These are phyloP conservation scores for Bothrops jararaca DNA, from an alignment of 2,113 vertebrate genomes.

Conservation along the genomic window DNA sequence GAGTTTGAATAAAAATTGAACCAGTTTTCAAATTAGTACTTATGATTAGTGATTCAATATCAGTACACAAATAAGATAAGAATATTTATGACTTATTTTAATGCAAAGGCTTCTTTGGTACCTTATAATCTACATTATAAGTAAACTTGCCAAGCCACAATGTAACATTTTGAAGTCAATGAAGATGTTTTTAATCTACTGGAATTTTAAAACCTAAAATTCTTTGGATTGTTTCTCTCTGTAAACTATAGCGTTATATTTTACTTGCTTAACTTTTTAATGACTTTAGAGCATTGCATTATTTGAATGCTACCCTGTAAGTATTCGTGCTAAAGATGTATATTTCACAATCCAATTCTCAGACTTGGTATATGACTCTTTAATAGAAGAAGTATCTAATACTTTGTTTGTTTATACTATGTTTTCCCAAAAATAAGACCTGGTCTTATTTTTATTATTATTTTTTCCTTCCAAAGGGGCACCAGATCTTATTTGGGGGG, in stretches of 20 bases:
- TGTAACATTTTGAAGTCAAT: background rate
- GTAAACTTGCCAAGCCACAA: background rate
- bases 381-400: background rate
- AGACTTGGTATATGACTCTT: background rate
- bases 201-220: background rate
- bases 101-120: background rate
- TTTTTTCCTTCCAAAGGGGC: too few species aligned
- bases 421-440: too few species aligned
- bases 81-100: background rate
- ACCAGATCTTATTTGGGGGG: too few species aligned
- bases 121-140: background rate
- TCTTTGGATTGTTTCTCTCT: background rate
- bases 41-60: background rate
- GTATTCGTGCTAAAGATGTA: background rate
- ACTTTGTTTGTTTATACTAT: background rate
- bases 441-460: too few species aligned
- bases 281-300: background rate
- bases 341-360: background rate
- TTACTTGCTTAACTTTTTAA: background rate
- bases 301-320: background rate
- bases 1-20: background rate
- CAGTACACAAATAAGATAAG: background rate
- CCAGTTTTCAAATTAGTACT: background rate
- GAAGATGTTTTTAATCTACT: background rate
- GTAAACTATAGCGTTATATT: background rate